Evolutionary conservation across 1,140 invertebrate genomes (phyloP).

Genomic region (Temnothorax longispinosus): DNA sequence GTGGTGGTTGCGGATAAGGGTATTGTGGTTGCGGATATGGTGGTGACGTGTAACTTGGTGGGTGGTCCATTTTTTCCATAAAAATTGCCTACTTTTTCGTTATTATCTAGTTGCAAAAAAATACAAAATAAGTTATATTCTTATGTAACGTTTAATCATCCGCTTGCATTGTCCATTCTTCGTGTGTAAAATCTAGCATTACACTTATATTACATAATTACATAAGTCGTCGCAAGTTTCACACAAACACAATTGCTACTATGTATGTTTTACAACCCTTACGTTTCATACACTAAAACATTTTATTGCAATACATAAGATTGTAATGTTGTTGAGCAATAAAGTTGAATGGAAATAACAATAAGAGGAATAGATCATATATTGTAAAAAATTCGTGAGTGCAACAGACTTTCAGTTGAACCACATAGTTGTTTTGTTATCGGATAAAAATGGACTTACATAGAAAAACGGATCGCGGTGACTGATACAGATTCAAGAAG

Average conservation of each 20-base stretch:
- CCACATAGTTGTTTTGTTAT: neutral
- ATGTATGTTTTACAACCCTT: neutral
- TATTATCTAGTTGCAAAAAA: conserved; percentile 22
- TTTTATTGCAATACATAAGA: neutral
- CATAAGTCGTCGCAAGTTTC: neutral
- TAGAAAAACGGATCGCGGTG: neutral
- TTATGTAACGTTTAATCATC: neutral
- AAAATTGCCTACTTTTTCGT: neutral
- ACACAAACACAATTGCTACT: neutral
- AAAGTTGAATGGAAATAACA: neutral
- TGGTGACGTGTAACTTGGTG: conserved; percentile 61
- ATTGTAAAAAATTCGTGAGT: neutral
- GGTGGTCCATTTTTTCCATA: conserved; percentile 61
- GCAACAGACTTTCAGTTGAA: neutral
- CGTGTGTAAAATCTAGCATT: neutral
- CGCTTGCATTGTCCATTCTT: neutral
- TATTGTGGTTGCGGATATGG: conserved; percentile 62
- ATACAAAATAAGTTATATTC: neutral
- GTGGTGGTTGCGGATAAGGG: conserved; percentile 50
- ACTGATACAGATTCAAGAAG: neutral
- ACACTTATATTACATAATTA: neutral
- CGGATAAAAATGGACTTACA: neutral
- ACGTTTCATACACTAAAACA: neutral
- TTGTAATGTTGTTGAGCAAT: neutral
- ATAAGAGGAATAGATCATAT: neutral